Percentiles rank a stretch among this genome's conserved stretches.
These are phyloP conservation scores for Parotia lawesii DNA, from an alignment of 2,113 vertebrate species.

Conservation along the genomic window DNA sequence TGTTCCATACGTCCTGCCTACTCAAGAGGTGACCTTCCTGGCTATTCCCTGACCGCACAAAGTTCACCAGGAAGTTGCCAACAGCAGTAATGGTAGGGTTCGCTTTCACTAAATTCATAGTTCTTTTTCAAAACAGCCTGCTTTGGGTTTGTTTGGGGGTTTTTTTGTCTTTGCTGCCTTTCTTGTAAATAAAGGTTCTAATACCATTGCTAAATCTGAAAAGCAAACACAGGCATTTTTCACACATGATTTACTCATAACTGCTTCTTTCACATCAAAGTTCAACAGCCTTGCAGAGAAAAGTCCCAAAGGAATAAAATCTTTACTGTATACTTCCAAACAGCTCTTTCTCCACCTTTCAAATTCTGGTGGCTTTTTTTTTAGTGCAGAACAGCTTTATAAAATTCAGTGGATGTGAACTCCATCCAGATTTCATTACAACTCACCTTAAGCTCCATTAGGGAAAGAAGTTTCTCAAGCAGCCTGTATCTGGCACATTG, in stretches of 20 bases:
- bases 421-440: neutral
- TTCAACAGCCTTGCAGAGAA: neutral
- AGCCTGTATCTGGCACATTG: fast-evolving
- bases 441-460: neutral
- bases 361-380: neutral
- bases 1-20: neutral
- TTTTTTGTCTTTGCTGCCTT: neutral
- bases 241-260: neutral
- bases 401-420: neutral
- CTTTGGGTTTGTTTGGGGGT: fast-evolving
- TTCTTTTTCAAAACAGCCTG: neutral
- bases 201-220: neutral
- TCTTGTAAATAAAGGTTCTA: neutral
- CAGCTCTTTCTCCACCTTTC: neutral
- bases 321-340: neutral
- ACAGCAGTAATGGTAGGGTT: neutral
- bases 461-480: neutral
- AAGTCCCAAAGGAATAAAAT: neutral
- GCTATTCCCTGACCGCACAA: neutral
- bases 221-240: neutral
- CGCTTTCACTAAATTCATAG: neutral
- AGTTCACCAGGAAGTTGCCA: neutral
- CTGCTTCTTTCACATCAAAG: fast-evolving
- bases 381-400: neutral
- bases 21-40: neutral